These are phyloP conservation scores for Podarcis cretensis DNA, from an alignment of 2,113 vertebrate genomes.

Conservation along the genomic window DNA sequence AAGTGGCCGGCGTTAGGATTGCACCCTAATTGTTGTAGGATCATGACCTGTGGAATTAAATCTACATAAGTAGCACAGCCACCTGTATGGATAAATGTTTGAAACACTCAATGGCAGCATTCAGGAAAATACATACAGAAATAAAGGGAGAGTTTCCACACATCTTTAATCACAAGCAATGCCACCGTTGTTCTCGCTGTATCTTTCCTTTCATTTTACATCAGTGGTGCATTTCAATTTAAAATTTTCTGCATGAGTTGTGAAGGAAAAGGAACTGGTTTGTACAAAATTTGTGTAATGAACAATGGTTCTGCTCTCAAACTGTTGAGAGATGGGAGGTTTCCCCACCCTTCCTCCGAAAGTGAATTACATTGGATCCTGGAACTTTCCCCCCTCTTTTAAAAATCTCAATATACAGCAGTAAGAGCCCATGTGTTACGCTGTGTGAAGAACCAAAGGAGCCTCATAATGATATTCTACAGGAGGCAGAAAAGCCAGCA, in stretches of 20 bases:
- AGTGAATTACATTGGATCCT: not conserved
- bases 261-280: not conserved
- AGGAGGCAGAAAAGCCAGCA: not conserved
- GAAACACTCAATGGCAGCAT: not conserved
- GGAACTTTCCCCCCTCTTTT: not conserved
- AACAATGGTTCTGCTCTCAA: constrained; percentile 19
- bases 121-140: not conserved
- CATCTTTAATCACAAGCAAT: not conserved
- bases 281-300: constrained; percentile 24
- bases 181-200: not conserved
- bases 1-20: too few species aligned
- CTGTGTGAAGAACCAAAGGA: not conserved
- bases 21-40: not conserved
- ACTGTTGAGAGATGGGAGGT: not conserved
- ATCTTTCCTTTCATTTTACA: not conserved
- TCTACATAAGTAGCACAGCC: not conserved
- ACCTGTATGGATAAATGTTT: not conserved
- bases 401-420: not conserved
- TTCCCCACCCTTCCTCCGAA: not conserved
- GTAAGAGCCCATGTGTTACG: not conserved
- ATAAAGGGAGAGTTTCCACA: not conserved
- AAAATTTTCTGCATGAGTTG: constrained; percentile 22
- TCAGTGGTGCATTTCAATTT: constrained; percentile 12
- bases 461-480: constrained; percentile 21
- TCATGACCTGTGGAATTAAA: not conserved